Percentiles rank a stretch among this genome's conserved stretches.
phyloP scores from a whole-genome alignment of 2,888 invertebrate species.

The Bibio marci region DNA sequence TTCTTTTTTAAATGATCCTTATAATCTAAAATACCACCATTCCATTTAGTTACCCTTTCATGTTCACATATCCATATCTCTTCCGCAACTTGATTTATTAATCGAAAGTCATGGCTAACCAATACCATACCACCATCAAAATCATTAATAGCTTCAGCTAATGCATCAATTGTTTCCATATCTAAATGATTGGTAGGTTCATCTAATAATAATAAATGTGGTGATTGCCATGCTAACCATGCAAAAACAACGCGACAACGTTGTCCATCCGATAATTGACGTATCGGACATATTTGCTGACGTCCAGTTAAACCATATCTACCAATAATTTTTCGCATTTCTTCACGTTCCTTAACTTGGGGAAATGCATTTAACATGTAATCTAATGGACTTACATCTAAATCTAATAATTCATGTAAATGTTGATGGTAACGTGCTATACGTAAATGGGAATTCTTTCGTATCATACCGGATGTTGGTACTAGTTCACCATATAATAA shows the following conservation, averaged over 20 bases:
- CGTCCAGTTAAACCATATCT: slow-evolving; percentile 93
- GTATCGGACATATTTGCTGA: slow-evolving; percentile 58
- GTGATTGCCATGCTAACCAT: slow-evolving; percentile 94
- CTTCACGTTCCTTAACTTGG: slow-evolving; percentile 92
- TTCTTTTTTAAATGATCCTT: slow-evolving; percentile 86
- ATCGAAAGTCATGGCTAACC: slow-evolving; percentile 98
- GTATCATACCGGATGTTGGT: slow-evolving; percentile 90
- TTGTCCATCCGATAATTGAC: slow-evolving; percentile 82
- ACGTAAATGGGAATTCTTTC: slow-evolving; percentile 93
- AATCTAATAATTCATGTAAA: slow-evolving; percentile 85
- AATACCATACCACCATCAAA: slow-evolving; percentile 98
- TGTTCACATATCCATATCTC: slow-evolving; percentile 99
- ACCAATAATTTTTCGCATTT: slow-evolving; percentile 98
- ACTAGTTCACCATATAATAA: slow-evolving; percentile 88
- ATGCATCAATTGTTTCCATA: slow-evolving; percentile 95
- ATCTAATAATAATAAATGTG: slow-evolving; percentile 73
- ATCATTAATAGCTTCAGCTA: slow-evolving; percentile 93
- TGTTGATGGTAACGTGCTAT: slow-evolving; percentile 99
- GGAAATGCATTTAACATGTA: slow-evolving; percentile 98
- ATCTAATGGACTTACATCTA: slow-evolving; percentile 88
- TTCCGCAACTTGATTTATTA: slow-evolving; percentile 97
- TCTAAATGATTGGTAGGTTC: slow-evolving; percentile 90
- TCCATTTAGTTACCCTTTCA: slow-evolving; percentile 89
- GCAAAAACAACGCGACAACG: slow-evolving; percentile 97
- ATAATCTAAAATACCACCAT: slow-evolving; percentile 88